phyloP scores from a whole-genome alignment of 1,140 invertebrate genomes.

The Aphaenogaster ashmeadi region DNA sequence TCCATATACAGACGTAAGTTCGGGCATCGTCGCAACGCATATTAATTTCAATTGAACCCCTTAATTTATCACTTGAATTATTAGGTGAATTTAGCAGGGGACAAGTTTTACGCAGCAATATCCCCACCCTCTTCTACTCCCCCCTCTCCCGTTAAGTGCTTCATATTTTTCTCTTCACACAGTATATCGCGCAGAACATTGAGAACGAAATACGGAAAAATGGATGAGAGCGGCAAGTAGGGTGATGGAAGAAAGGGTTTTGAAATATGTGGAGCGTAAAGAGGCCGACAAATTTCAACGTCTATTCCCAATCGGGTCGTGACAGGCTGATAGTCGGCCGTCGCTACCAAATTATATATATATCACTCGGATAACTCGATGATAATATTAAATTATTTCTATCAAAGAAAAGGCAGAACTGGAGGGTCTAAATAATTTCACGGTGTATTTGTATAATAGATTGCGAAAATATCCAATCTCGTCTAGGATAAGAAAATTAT shows the following conservation, averaged over 20 bases:
- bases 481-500: slow-evolving; percentile 4
- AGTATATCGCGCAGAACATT: background rate
- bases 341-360: background rate
- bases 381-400: slow-evolving; percentile 11
- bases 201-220: slow-evolving; percentile 64
- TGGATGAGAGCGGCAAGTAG: slow-evolving; percentile 63
- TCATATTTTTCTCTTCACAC: slow-evolving; percentile 43
- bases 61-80: slow-evolving; percentile 19
- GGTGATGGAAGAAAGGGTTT: slow-evolving; percentile 66
- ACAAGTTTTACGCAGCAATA: background rate
- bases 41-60: background rate
- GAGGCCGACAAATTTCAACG: slow-evolving; percentile 68
- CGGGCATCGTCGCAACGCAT: too few species aligned
- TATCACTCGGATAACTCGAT: background rate
- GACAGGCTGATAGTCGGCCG: slow-evolving; percentile 49
- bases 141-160: slow-evolving; percentile 10
- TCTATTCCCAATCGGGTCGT: slow-evolving; percentile 46
- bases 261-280: slow-evolving; percentile 74
- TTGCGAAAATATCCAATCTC: background rate
- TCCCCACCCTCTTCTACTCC: background rate
- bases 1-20: background rate
- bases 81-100: background rate
- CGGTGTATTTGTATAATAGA: background rate
- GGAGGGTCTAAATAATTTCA: background rate
- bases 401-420: background rate